Evolutionary conservation across 2,797 vertebrate genomes (phyloP), one percentile per base, ranked within the genome.

Genomic region (Rhadinocentrus ornatus): DNA sequence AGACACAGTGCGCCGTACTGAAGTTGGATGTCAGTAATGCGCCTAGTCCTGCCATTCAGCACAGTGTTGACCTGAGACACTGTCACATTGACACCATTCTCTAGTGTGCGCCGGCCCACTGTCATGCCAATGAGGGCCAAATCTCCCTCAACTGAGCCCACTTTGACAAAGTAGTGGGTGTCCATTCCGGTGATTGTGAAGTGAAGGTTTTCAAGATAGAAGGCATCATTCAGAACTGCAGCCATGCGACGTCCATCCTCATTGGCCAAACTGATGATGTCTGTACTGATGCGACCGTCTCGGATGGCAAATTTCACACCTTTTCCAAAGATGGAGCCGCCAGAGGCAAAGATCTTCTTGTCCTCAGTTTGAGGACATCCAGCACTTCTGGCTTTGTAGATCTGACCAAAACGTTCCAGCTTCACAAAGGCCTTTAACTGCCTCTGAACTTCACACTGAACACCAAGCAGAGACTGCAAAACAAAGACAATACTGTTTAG

Each of bases 361-460:
- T 90, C 90, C 69, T 94, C 94, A 0, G 92, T 44, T 57, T 95
- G 95, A 3, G 76, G 95, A 82, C 98, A 99, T 27, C 97, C 97
- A 0, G 96, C 95, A 4, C 96, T 92, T 37, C 94, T 95, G 72
- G 96, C 95, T 52, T 93, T 86, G 71, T 98, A 98, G 90, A 99
- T 96, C 84, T 92, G 96, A 16, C 96, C 96, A 0, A 99, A 99
- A 18, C 95, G 96, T 75, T 99, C 98, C 26, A 99, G 90, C 46
- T 96, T 98, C 81, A 99, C 96, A 3, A 99, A 99, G 55, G 97
- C 95, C 90, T 97, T 98, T 75, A 99, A 95, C 90, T 99, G 97
- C 84, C 97, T 95, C 93, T 99, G 97, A 61, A 99, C 98, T 84
- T 99, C 97, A 77, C 98, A 99, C 18, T 99, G 98, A 18, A 99